Base-by-base conservation (phyloP, 2,113 vertebrate genomes). In the Gracilinanus agilis region DNA sequence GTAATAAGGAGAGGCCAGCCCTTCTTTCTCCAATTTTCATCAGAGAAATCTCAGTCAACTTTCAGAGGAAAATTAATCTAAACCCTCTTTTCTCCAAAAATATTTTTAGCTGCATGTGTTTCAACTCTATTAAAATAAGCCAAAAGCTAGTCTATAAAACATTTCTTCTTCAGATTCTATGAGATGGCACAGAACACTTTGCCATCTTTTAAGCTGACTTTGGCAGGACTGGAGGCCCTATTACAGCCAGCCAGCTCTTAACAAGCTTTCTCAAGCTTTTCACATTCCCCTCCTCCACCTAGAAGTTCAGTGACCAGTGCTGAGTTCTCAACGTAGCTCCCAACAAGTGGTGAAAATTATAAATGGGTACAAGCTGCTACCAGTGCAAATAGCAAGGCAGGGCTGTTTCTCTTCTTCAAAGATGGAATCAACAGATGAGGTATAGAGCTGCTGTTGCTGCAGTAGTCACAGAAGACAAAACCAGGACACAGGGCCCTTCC, bases 371-470 rank as follows among this genome's bases (percentile, higher is more conserved):
- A 95, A 98, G 97, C 96, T 25, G 53, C 98, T 98, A 96, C 95
- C 95, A 97, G 98, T 96, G 96, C 97, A 96, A 96, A 97, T 0
- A 90, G 96, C 55, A 0, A 97, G 95, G n/a, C 34, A 97, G 93
- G 95, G 90, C 61, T 91, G 91, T 97, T 96, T 98, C 96, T 98
- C 97, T 93, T 98, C 97, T 95, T 98, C 97, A 97, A 0, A 19
- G 97, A 96, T 97, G 97, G 97, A 97, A 91, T 44, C 95, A 94
- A 96, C 95, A 97, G 96, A 54, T 97, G 97, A 97, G 96, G 94
- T 98, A 96, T 91, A 97, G 98, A 97, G 97, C 98, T 98, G 98
- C 97, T 97, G 97, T 83, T 98, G 98, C 97, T 98, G 96, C 92
- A 97, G 96, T 92, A 93, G 96, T 95, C 98, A 98, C 98, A 97